These are phyloP conservation scores for Meriones unguiculatus DNA, from an alignment of 2,113 vertebrate genomes.

Conservation along the genomic window DNA sequence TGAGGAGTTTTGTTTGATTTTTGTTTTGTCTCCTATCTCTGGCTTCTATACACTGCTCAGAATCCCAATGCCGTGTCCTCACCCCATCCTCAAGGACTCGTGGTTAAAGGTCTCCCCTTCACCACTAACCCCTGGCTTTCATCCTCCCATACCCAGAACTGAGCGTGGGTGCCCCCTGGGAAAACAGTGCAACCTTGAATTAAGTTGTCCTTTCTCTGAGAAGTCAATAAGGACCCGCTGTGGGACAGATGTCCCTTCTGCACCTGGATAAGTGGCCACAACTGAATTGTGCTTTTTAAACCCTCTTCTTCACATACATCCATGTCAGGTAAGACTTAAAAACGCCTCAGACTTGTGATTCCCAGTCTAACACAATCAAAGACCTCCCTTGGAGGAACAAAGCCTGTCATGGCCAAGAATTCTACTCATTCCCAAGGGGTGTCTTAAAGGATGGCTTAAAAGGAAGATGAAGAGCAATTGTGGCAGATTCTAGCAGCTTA, in stretches of 20 bases:
- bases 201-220: not conserved
- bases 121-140: not conserved
- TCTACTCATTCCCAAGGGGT: not conserved
- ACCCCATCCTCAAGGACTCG: not conserved
- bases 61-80: not conserved
- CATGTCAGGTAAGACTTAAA: constrained; percentile 20
- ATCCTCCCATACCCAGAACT: not conserved
- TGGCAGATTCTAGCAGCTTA: not conserved
- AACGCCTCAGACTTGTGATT: not conserved
- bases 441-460: not conserved
- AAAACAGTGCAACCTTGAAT: not conserved
- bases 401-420: not conserved
- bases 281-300: constrained; percentile 38
- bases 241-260: not conserved
- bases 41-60: not conserved
- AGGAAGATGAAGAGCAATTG: not conserved
- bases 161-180: not conserved
- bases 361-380: not conserved
- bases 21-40: not conserved
- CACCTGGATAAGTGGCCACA: not conserved
- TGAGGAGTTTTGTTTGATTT: not conserved
- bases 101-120: not conserved
- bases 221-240: not conserved
- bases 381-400: not conserved
- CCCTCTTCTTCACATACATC: not conserved